Conservation (phyloP, 1,140 invertebrate species). For the Drosophila bocki region DNA sequence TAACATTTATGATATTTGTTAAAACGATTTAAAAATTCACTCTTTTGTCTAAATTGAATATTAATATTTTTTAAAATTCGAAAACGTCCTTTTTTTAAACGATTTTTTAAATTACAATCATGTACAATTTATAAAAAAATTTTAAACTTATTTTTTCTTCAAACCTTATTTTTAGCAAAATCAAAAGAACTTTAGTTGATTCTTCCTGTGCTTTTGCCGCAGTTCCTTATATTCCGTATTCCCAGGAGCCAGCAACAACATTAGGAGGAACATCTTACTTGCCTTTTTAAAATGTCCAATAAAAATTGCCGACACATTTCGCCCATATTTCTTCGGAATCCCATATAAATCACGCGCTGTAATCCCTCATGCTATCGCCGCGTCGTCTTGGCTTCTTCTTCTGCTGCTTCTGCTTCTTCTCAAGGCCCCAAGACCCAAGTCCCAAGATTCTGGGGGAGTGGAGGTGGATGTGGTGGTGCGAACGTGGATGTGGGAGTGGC, state of each 20-base stretch:
- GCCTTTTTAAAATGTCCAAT: conserved; percentile 85
- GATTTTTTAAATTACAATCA: too few relatives aligned
- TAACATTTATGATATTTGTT: too few relatives aligned
- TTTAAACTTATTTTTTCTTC: too few relatives aligned
- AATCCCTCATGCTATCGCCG: conserved; percentile 85
- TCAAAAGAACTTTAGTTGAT: background rate
- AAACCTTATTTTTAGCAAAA: background rate
- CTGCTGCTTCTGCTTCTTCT: conserved; percentile 29
- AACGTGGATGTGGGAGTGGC: conserved; percentile 32
- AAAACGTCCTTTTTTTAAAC: too few relatives aligned
- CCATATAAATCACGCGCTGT: conserved; percentile 85
- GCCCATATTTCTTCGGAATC: conserved; percentile 85
- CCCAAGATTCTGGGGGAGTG: conserved; percentile 20
- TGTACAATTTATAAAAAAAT: too few relatives aligned
- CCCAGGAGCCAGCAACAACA: conserved; percentile 69
- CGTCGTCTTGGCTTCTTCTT: conserved; percentile 70
- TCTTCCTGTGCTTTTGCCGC: conserved; percentile 57
- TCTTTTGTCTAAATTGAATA: too few relatives aligned
- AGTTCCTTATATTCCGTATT: conserved; percentile 79
- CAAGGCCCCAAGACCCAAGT: conserved; percentile 38
- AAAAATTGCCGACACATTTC: conserved; percentile 85
- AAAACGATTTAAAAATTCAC: too few relatives aligned
- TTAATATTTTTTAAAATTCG: too few relatives aligned
- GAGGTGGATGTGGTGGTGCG: conserved; percentile 1
- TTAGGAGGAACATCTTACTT: conserved; percentile 81